Conservation (phyloP, 1,140 invertebrate genomes). For the Dendrolimus kikuchii region DNA sequence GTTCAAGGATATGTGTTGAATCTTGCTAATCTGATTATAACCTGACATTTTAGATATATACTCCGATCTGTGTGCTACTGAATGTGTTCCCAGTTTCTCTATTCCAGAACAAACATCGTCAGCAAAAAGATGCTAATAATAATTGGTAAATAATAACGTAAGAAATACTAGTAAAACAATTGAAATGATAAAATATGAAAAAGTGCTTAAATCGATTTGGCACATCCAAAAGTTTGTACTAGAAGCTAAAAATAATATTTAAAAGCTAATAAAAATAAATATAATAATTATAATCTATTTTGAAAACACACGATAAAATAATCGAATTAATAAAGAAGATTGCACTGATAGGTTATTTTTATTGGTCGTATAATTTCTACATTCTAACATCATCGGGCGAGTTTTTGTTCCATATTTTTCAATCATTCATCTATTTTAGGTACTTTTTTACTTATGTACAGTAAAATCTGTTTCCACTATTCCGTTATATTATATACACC, state of each 20-base stretch:
- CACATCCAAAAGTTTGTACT: constrained; percentile 63
- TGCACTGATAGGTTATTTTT: constrained; percentile 45
- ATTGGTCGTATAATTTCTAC: constrained; percentile 31
- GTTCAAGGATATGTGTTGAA: no score
- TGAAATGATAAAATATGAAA: constrained; percentile 26
- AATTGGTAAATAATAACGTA: no score
- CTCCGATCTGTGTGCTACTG: no score
- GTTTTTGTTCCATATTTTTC: constrained; percentile 62
- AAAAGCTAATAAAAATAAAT: constrained; percentile 62
- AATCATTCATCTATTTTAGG: constrained; percentile 49
- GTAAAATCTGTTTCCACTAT: constrained; percentile 46
- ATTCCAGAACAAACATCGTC: no score
- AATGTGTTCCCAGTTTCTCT: no score
- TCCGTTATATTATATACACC: constrained; percentile 56
- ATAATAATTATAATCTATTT: constrained; percentile 25
- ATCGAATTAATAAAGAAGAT: constrained; percentile 56
- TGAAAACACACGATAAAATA: constrained; percentile 42
- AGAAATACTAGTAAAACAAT: constrained; percentile 3
- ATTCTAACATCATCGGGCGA: constrained; percentile 51
- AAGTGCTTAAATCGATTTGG: constrained; percentile 58
- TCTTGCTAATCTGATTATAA: no score
- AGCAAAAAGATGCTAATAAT: no score
- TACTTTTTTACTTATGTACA: constrained; percentile 56
- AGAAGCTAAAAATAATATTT: constrained; percentile 53
- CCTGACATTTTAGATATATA: no score